phyloP scores from a whole-genome alignment of 92 coral and sea anemone genomes.

The Isaurus tuberculatus region DNA sequence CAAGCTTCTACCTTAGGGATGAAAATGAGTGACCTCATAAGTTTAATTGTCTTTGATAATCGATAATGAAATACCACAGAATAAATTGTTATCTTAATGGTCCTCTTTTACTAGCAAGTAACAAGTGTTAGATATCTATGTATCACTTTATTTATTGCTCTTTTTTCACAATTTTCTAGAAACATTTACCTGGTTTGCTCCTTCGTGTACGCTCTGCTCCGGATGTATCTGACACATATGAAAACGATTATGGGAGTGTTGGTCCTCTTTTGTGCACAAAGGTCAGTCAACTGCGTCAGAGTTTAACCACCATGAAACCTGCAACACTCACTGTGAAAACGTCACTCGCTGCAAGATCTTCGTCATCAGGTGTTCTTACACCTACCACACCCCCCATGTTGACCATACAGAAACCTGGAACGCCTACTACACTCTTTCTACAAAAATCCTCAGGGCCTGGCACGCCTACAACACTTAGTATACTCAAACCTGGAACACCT shows the following conservation, averaged over 20 bases:
- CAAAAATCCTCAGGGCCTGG: slow-evolving; percentile 39
- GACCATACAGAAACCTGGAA: slow-evolving; percentile 71
- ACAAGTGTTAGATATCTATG: neutral
- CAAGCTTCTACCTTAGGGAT: too few species aligned
- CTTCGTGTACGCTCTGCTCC: slow-evolving; percentile 90
- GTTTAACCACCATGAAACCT: slow-evolving; percentile 83
- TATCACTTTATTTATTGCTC: neutral
- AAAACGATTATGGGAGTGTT: slow-evolving; percentile 83
- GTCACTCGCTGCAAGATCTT: slow-evolving; percentile 43
- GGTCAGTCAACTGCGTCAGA: slow-evolving; percentile 90
- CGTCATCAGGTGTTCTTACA: slow-evolving; percentile 79
- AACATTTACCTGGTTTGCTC: slow-evolving; percentile 93
- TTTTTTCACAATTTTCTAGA: slow-evolving; percentile 55
- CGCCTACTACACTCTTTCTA: slow-evolving; percentile 64
- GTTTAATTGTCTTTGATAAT: too few species aligned
- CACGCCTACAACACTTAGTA: slow-evolving; percentile 43
- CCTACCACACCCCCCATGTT: slow-evolving; percentile 61
- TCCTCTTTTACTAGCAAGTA: too few species aligned
- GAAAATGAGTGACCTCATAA: too few species aligned
- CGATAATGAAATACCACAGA: too few species aligned
- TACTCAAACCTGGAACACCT: slow-evolving; percentile 34
- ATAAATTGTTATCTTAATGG: too few species aligned
- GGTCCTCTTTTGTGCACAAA: slow-evolving; percentile 81
- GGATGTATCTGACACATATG: slow-evolving; percentile 85
- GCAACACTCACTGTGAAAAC: slow-evolving; percentile 71